A percentile compares a stretch with the other conserved stretches of the same genome.
Conservation (phyloP, 2,888 invertebrate genomes). For the Capitulum mitella region DNA sequence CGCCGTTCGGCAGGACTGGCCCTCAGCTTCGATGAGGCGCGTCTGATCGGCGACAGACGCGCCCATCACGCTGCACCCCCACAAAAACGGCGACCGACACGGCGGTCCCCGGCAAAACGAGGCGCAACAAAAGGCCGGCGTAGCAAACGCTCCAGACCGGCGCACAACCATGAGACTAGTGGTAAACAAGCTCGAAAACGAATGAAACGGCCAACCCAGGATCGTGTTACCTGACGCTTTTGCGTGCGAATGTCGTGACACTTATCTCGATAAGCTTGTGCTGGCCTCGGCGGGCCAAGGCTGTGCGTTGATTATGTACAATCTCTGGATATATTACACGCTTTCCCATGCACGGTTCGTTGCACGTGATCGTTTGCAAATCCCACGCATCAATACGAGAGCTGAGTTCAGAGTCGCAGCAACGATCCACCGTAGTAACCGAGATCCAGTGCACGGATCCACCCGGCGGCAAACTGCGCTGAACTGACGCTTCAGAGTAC, state of each 20-base stretch:
- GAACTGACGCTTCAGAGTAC: no score
- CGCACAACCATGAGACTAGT: neutral
- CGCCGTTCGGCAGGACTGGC: neutral
- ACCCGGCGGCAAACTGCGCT: no score
- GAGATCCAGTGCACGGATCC: no score
- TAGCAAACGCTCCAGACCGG: neutral
- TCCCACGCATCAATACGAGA: no score
- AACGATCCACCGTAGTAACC: no score
- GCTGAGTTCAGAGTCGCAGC: no score
- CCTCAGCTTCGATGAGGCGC: neutral
- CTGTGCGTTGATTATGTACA: neutral
- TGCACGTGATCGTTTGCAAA: neutral
- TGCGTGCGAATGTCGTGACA: no score
- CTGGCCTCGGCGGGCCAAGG: no score
- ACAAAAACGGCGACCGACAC: neutral
- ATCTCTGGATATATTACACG: no score
- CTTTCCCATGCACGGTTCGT: neutral
- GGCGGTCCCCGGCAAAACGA: neutral
- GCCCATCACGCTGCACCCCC: neutral
- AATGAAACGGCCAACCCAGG: no score
- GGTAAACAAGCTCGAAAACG: slow-evolving; percentile 5
- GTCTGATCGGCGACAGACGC: neutral
- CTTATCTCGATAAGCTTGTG: no score
- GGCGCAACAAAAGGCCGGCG: neutral
- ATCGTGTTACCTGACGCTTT: no score